Base-by-base conservation (phyloP, 2,888 invertebrate species). In the Tolmerus cingulatus region DNA sequence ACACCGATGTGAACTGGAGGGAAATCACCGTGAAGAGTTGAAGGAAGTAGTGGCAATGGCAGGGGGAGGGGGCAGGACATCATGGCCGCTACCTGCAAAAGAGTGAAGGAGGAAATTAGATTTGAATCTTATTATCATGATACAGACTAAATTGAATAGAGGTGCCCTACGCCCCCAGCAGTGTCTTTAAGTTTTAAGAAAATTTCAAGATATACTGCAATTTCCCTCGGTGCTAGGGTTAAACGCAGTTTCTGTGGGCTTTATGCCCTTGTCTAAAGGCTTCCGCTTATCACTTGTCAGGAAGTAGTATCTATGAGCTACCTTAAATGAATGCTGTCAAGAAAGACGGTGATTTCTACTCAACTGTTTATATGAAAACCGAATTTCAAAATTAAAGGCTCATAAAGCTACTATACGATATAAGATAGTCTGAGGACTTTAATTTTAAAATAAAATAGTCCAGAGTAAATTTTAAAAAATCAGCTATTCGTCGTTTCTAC, bases 61-160 rank as follows among this genome's bases (percentile, higher is more conserved):
- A 93, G 91, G 90, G 93, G 92, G 91, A 93, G 91, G 91, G 93
- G 92, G 92, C 93, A 93, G 92, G 93, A 93, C 93, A 93, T 93
- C 92, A 93, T 93, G 93, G 93, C 92, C 93, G 92, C 92, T 92
- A 92, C 92, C 92, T 92, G 91, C 23, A 89, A 89, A 55, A 74
- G 89, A 89, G 16, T 8, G 27, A 43, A 79, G 40, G 19, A 46
- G 78, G 51, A 46, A 79, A 19, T 79, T 79, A 79, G 43, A 78
- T 40, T 78, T 40, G 55, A 79, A 79, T 79, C 43, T 43, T 51
- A 79, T 79, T 51, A 79, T 27, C 46, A 79, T 16, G 79, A 27
- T 40, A 43, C 43, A 37, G 43, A 43, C 76, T 76, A 76, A 76
- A 76, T 76, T 76, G 76, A 76, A 76, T 76, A 76, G 66, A 66